phyloP scores from a whole-genome alignment of 2,797 vertebrate genomes.

The Hyperoplus immaculatus region DNA sequence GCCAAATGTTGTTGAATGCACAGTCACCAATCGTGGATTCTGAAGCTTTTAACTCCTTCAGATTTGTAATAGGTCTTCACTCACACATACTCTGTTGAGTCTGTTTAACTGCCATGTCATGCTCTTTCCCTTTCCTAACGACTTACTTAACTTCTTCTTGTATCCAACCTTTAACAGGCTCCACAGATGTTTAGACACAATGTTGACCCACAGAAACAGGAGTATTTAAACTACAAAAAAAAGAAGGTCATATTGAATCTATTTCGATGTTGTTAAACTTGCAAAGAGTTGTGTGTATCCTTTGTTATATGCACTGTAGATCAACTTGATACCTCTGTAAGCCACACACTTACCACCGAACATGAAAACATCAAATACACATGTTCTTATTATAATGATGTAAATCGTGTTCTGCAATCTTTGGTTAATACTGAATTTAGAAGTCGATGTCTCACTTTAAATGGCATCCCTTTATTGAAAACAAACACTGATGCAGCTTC shows the following conservation, averaged over 20 bases:
- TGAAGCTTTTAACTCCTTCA: background rate
- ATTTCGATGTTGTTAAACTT: background rate
- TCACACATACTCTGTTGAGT: background rate
- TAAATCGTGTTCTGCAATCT: background rate
- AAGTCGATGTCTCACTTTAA: constrained; percentile 18
- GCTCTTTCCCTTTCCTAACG: background rate
- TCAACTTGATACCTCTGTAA: background rate
- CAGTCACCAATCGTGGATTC: background rate
- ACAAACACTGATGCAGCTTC: constrained; percentile 34
- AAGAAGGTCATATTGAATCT: background rate
- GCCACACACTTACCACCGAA: background rate
- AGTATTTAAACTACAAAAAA: background rate
- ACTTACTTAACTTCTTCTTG: background rate
- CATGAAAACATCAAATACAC: background rate
- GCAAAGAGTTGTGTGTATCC: background rate
- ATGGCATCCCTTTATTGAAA: constrained; percentile 67
- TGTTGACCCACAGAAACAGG: background rate
- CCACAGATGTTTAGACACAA: background rate
- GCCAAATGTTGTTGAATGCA: background rate
- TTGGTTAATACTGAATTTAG: constrained; percentile 9
- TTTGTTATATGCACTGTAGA: background rate
- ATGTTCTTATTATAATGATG: background rate
- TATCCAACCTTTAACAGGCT: background rate
- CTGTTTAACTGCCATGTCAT: background rate
- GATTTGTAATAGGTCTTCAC: background rate